Evolutionary conservation across 2,113 vertebrate genomes (phyloP).

Genomic region (Petroica traversi): DNA sequence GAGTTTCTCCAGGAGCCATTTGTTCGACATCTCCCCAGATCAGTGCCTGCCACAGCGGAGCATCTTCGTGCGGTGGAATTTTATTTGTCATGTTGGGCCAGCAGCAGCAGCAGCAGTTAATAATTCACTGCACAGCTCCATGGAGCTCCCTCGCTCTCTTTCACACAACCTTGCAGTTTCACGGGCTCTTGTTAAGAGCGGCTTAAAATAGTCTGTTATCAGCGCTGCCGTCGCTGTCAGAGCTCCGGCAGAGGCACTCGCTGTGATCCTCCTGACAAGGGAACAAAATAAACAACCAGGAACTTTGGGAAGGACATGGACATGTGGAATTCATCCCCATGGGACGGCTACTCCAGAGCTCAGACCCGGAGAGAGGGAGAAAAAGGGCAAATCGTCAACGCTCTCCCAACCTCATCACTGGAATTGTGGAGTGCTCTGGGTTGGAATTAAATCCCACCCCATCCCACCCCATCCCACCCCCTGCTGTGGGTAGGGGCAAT

Average conservation of each 20-base stretch:
- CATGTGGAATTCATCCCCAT: not conserved
- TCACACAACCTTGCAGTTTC: conserved; percentile 52
- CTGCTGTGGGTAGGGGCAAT: not conserved
- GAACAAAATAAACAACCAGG: conserved; percentile 7
- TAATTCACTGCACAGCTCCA: conserved; percentile 40
- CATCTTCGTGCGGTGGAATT: not conserved
- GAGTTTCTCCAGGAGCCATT: conserved; percentile 25
- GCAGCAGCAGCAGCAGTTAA: not conserved
- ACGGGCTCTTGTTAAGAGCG: not conserved
- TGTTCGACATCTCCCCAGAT: not conserved
- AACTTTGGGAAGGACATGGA: not conserved
- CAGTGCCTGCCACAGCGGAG: not conserved
- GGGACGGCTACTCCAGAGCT: not conserved
- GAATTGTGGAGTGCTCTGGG: not conserved
- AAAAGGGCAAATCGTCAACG: not conserved
- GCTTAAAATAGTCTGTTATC: conserved; percentile 53
- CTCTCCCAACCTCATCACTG: not conserved
- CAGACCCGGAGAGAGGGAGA: fast-evolving
- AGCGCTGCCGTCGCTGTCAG: not conserved
- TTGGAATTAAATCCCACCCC: not conserved
- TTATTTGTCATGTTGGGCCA: conserved; percentile 44
- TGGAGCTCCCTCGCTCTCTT: conserved; percentile 7
- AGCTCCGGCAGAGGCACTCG: conserved; percentile 22
- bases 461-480: too few relatives aligned
- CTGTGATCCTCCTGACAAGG: conserved; percentile 29